Percentiles rank a stretch among this genome's conserved stretches.
These are phyloP conservation scores for Planiliza haematocheilus DNA, from an alignment of 2,113 vertebrate genomes.

Conservation along the genomic window DNA sequence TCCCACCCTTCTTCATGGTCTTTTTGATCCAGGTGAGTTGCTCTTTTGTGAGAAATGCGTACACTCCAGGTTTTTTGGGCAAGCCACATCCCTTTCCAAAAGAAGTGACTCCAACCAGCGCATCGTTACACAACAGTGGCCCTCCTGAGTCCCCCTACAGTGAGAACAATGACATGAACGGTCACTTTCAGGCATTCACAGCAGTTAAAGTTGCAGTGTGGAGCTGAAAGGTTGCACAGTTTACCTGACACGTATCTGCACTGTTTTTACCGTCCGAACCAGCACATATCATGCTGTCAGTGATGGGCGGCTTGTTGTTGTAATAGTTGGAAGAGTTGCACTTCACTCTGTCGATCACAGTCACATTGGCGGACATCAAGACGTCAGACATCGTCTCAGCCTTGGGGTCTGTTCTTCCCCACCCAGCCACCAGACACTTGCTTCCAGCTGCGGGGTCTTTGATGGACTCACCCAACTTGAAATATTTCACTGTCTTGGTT, in stretches of 20 bases:
- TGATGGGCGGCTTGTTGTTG: constrained; percentile 53
- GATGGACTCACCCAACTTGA: background rate
- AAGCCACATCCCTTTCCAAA: constrained; percentile 45
- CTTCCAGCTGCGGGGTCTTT: constrained; percentile 4
- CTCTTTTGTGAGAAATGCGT: constrained; percentile 60
- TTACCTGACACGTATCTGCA: constrained; percentile 64
- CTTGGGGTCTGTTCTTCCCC: constrained; percentile 41
- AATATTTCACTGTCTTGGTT: constrained; percentile 49
- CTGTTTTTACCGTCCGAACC: constrained; percentile 32
- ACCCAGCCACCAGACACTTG: constrained; percentile 76
- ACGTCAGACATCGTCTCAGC: constrained; percentile 46
- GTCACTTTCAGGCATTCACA: fast-evolving
- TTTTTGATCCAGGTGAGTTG: constrained; percentile 70
- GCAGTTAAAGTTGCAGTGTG: no score
- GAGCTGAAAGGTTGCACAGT: background rate
- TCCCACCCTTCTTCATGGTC: constrained; percentile 16
- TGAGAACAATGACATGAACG: background rate
- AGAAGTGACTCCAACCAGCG: constrained; percentile 70
- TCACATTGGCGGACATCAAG: constrained; percentile 70
- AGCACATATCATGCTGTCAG: constrained; percentile 73
- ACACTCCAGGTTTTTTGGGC: constrained; percentile 69
- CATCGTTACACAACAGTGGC: constrained; percentile 69
- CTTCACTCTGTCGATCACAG: constrained; percentile 61
- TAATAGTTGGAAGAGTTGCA: constrained; percentile 75
- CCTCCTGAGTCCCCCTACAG: constrained; percentile 81